Base-by-base conservation (phyloP, 2,797 vertebrate genomes). In the Knipowitschia caucasica region DNA sequence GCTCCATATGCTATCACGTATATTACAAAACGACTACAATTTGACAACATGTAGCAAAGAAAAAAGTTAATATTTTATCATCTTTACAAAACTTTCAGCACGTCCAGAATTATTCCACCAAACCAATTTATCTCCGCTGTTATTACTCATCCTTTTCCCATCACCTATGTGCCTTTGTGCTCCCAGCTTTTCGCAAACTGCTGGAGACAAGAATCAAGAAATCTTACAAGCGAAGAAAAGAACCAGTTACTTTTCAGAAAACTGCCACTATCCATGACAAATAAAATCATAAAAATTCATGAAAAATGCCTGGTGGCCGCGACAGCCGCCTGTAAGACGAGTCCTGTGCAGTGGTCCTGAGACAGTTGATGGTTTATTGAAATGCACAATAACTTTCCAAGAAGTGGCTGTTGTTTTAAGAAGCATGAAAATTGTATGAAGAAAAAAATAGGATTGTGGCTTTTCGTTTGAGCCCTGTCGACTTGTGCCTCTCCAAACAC, bases 331-430 rank as follows among this genome's bases (percentile, higher is more conserved):
- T 43, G 47, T 56, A 50, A 80, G 67, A 84, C 79, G 71, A 78
- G 74, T 74, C 71, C 80, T 82, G 80, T 78, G 77, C 82, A 80
- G 66, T 20, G 64, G 78, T 65, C 77, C 78, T 78, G 73, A 80
- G 59, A 82, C 49, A 62, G 78, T 67, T 52, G 77, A 71, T 73
- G 47, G 78, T 78, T 81, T 85, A 83, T 83, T 85, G 82, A 89
- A 87, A 89, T 87, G 82, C 81, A 77, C 77, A 83, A 80, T 66
- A 75, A 78, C 62, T 73, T 52, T 77, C 71, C 50, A 26, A 55
- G 56, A 64, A 76, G 84, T 42, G 56, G 62, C 53, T 79, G 79
- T 86, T 86, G 85, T 87, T 88, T 86, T 81, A 78, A 86, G 83
- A 88, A 83, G 83, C 82, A 84, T 79, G 80, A 78, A 78, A 86